Percentiles rank a stretch among this genome's conserved stretches.
Evolutionary conservation across 2,113 vertebrate genomes (phyloP).

Genomic region (Hippocampus guttulatus): DNA sequence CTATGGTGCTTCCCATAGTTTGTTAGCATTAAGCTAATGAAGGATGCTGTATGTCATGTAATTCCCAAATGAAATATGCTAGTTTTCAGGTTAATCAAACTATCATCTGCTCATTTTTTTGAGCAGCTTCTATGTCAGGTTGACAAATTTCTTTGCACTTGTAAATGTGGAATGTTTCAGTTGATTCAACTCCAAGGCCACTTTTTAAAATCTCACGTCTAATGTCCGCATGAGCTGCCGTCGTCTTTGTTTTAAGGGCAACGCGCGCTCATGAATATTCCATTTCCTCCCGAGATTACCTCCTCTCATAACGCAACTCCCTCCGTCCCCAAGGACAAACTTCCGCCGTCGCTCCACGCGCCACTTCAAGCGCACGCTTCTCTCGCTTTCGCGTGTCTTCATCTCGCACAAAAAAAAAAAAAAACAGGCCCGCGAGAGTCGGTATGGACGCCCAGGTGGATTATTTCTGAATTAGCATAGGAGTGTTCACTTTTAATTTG

Average conservation of each 20-base stretch:
- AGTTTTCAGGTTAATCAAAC: no score
- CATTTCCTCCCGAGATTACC: constrained; percentile 64
- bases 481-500: constrained; percentile 65
- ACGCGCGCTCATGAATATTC: constrained; percentile 69
- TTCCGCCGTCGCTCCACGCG: constrained; percentile 36
- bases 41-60: neutral
- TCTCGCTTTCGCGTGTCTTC: constrained; percentile 8
- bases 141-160: constrained; percentile 37
- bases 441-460: constrained; percentile 44
- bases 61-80: neutral
- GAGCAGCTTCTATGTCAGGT: no score
- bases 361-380: constrained; percentile 19
- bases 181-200: constrained; percentile 51
- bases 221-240: constrained; percentile 27
- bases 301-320: constrained; percentile 57
- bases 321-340: constrained; percentile 59
- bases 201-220: constrained; percentile 6
- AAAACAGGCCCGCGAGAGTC: constrained; percentile 9
- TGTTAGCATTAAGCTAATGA: neutral
- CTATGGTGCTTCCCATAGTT: no score
- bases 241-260: constrained; percentile 65
- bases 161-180: constrained; percentile 46
- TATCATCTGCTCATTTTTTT: no score
- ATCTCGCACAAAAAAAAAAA: neutral
- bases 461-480: constrained; percentile 63